Evolutionary conservation across 1,140 invertebrate species (phyloP).

Genomic region (Cyclargus thomasi): DNA sequence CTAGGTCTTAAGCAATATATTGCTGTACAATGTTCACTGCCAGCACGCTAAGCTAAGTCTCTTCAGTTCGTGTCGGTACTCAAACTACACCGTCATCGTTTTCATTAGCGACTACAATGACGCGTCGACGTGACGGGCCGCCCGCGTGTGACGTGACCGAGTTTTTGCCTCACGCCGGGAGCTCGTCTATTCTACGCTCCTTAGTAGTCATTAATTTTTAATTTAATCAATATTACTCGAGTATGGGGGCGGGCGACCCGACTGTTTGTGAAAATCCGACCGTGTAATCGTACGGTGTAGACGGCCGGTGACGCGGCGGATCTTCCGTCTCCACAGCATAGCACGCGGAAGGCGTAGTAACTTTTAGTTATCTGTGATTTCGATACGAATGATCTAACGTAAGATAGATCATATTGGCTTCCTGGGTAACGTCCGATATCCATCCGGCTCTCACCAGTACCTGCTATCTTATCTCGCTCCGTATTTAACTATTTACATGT

Average conservation of each 20-base stretch:
- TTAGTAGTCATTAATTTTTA: constrained; percentile 4
- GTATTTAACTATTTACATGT: constrained; percentile 33
- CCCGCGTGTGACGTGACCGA: background rate
- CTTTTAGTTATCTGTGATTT: no score
- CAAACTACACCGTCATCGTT: constrained; percentile 17
- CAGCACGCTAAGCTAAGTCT: no score
- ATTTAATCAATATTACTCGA: background rate
- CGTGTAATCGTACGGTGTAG: background rate
- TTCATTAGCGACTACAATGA: constrained; percentile 29
- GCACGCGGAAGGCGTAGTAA: no score
- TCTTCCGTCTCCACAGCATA: background rate
- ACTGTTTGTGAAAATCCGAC: background rate
- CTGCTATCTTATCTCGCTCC: constrained; percentile 28
- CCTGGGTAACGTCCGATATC: background rate
- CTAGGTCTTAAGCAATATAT: no score
- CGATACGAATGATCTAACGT: no score
- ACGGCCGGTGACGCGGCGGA: background rate
- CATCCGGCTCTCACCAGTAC: constrained; percentile 13
- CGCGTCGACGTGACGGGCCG: constrained; percentile 4
- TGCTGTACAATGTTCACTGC: no score
- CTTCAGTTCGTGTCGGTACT: background rate
- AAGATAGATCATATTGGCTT: background rate
- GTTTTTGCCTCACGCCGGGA: background rate
- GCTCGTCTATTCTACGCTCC: background rate
- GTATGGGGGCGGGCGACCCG: background rate